These are phyloP conservation scores for Talpa occidentalis DNA, from an alignment of 2,113 vertebrate genomes.

Conservation along the genomic window DNA sequence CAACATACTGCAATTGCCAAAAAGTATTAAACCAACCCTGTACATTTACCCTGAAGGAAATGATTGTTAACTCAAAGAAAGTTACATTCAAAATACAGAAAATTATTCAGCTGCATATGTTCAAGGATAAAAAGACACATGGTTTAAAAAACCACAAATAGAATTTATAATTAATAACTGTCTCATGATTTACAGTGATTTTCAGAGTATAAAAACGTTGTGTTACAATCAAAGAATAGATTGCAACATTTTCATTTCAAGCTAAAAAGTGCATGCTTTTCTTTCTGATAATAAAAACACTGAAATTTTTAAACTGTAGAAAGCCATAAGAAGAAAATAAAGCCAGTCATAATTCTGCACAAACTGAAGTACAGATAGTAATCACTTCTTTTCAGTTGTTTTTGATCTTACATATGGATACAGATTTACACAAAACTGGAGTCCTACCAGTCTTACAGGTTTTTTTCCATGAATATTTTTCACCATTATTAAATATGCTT, in stretches of 20 bases:
- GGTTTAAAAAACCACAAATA: background rate
- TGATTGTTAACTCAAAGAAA: background rate
- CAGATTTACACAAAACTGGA: background rate
- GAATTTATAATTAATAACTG: background rate
- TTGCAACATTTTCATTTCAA: slow-evolving; percentile 34
- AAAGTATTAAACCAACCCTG: background rate
- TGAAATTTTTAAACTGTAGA: background rate
- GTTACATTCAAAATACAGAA: slow-evolving; percentile 4
- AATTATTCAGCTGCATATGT: background rate
- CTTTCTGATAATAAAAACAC: slow-evolving; percentile 37
- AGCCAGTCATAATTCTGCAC: background rate
- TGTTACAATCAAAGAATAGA: background rate
- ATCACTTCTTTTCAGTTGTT: slow-evolving; percentile 33
- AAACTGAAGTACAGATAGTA: background rate
- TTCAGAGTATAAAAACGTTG: slow-evolving; percentile 15
- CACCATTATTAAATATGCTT: slow-evolving; percentile 35
- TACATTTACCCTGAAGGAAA: slow-evolving; percentile 23
- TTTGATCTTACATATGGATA: background rate
- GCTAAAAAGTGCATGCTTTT: slow-evolving; percentile 11
- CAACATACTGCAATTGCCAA: background rate
- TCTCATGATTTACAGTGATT: slow-evolving; percentile 4
- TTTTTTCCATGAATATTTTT: background rate
- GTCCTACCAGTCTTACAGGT: background rate
- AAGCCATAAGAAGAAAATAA: slow-evolving; percentile 38
- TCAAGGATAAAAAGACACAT: background rate